A percentile compares a stretch with the other conserved stretches of the same genome.
Evolutionary conservation across 2,888 invertebrate genomes (phyloP).

Genomic region (Osedax fenrisi): DNA sequence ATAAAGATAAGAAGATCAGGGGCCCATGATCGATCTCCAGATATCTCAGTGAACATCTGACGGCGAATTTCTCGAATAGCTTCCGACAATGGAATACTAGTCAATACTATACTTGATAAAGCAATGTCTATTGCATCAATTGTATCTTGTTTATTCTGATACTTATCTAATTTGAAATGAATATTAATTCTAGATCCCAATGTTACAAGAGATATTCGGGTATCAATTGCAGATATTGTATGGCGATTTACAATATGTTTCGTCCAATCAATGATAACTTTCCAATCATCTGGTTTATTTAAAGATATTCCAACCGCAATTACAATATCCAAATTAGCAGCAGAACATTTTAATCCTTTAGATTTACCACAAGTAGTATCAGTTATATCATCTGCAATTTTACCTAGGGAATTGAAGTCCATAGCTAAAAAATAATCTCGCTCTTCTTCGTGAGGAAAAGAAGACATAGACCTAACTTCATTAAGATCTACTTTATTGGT

Average conservation of each 20-base stretch:
- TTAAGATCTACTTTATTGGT: conserved; percentile 14
- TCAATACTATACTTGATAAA: not conserved
- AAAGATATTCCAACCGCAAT: not conserved
- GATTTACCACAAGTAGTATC: not conserved
- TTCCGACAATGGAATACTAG: not conserved
- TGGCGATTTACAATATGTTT: not conserved
- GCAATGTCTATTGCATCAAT: not conserved
- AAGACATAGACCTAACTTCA: conserved; percentile 25
- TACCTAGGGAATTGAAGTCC: conserved; percentile 17
- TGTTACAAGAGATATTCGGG: not conserved
- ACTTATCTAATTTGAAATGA: not conserved
- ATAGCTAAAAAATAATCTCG: conserved; percentile 36
- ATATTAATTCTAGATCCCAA: not conserved
- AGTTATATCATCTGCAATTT: not conserved
- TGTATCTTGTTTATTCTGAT: not conserved
- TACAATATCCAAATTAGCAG: not conserved
- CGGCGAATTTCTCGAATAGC: not conserved
- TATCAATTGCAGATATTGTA: not conserved
- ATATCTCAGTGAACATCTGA: not conserved
- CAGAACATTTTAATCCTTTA: not conserved
- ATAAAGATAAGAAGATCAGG: not conserved
- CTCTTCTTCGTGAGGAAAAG: conserved; percentile 26
- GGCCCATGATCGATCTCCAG: not conserved
- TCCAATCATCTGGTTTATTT: not conserved
- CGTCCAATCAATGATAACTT: not conserved